Conservation (phyloP, 2,113 vertebrate species). For the Notechis scutatus region DNA sequence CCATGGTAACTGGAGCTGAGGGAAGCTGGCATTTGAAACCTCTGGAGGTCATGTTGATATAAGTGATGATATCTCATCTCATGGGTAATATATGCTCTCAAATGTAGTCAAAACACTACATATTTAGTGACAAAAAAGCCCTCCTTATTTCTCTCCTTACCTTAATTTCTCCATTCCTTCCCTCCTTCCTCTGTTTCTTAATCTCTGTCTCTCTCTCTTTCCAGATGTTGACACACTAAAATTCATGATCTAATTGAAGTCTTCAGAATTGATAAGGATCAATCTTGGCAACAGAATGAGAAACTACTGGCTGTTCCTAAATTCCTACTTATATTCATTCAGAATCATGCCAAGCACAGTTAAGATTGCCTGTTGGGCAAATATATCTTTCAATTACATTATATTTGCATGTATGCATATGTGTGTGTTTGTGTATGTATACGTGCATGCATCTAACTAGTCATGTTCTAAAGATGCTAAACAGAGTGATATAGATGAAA, state of each 20-base stretch:
- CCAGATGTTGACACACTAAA: neutral
- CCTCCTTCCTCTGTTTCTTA: neutral
- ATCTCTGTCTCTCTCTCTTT: neutral
- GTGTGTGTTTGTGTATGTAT: neutral
- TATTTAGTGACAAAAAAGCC: neutral
- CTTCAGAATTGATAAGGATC: neutral
- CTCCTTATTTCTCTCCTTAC: neutral
- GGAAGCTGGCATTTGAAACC: neutral
- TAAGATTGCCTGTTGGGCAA: neutral
- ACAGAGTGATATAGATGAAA: neutral
- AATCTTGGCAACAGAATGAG: constrained; percentile 34
- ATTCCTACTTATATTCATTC: constrained; percentile 27
- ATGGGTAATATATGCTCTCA: neutral
- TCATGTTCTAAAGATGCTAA: neutral
- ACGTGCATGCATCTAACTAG: neutral
- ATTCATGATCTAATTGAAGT: neutral
- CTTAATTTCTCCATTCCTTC: neutral
- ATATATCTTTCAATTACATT: accelerated
- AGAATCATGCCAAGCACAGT: constrained; percentile 1
- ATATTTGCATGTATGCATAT: neutral
- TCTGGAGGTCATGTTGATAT: neutral
- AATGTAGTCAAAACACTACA: neutral
- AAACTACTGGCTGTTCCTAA: neutral
- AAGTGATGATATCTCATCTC: no score
- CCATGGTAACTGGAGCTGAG: neutral